Conservation (phyloP, 2,888 invertebrate genomes). For the Pheosia tremula region DNA sequence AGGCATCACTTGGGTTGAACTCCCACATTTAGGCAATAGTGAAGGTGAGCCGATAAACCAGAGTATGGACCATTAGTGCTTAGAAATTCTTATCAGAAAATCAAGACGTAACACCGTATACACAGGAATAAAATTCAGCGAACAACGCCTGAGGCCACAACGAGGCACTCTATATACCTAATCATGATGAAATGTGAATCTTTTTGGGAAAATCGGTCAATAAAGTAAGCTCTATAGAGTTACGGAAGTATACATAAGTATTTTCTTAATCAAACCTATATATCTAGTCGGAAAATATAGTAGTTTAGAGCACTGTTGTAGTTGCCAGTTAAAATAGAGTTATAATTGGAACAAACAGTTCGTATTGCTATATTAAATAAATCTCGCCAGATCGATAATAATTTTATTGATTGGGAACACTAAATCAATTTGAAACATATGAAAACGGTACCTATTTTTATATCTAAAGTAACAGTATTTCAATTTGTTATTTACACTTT, state of each 20-base stretch:
- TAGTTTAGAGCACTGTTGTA: not conserved
- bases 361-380: not conserved
- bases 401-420: constrained; percentile 17
- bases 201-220: too few species aligned
- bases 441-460: constrained; percentile 16
- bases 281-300: not conserved
- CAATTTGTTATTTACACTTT: constrained; percentile 13
- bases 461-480: constrained; percentile 15
- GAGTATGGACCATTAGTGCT: too few species aligned
- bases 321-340: not conserved
- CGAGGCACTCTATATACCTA: too few species aligned
- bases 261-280: not conserved
- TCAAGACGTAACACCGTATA: too few species aligned
- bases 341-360: not conserved
- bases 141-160: too few species aligned
- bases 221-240: too few species aligned
- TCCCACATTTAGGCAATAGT: too few species aligned
- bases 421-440: constrained; percentile 19
- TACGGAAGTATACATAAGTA: too few species aligned
- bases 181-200: too few species aligned
- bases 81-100: too few species aligned
- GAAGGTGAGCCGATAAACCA: too few species aligned
- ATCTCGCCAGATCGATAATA: not conserved
- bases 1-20: not conserved
- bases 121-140: too few species aligned